Evolutionary conservation across 2,888 invertebrate genomes (phyloP), one percentile per base, ranked within the genome.

Genomic region (Caenorhabditis sp.): DNA sequence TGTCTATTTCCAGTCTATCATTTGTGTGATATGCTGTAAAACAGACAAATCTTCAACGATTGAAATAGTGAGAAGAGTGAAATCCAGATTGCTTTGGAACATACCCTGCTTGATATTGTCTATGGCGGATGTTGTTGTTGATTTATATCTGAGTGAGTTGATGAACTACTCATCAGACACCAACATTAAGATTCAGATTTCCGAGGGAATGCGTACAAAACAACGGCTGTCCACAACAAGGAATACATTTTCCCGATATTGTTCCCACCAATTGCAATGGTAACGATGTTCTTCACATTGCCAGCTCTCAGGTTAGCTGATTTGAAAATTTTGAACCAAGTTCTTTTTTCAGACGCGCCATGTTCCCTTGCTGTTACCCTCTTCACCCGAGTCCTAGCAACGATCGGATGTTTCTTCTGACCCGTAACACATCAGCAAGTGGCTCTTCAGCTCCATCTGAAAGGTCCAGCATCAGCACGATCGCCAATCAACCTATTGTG

Each of bases 71-170:
- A 47, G 69, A 14, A n/a, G 35, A 5, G 64, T 41, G 16, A 79
- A 64, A 8, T 70, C 70, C 6, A 70, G 35, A 54, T 54, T 79
- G 47, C 24, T 79, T 5, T 79, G 79, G 79, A 79, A 79, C 26
- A 28, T 70, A n/a, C 79, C 79, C 1, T 70, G 79, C 38, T 22
- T 79, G 6, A 12, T 79, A 10, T 19, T 79, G 0, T 54, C 79
- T 10, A 64, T 79, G 79, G 2, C 47, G 1, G 70, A 70, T 31
- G 38, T 64, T 0, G n/a, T 31, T 2, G 22, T 41, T 0, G 63
- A 79, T 2, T 16, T 79, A 1, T 64, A 56, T 26, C 31, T 79
- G 47, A 70, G 79, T 79, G 47, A 38, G 75, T 12, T 4, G 10
- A 28, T 6, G 22, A 38, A 0, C 16, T 22, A n/a, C 19, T 5